A percentile compares a stretch with the other conserved stretches of the same genome.
Conservation (phyloP, 2,113 vertebrate genomes). For the Girardinichthys multiradiatus region DNA sequence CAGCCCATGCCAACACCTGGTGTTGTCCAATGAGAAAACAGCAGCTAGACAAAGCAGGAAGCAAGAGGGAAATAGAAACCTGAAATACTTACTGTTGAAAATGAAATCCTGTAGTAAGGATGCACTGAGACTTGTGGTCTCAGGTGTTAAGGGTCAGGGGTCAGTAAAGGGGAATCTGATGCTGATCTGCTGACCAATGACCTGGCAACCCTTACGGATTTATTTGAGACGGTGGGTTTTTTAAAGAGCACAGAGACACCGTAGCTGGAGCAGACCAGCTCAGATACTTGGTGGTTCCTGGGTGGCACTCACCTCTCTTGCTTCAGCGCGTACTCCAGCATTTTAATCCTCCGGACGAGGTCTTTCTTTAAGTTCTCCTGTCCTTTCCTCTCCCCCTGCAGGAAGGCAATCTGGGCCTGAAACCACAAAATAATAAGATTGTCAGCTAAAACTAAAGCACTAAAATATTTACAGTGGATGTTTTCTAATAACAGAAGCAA, state of each 20-base stretch:
- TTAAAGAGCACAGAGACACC: slow-evolving; percentile 7
- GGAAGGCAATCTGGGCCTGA: slow-evolving; percentile 82
- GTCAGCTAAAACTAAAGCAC: slow-evolving; percentile 29
- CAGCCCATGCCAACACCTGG: no score
- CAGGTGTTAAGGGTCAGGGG: no score
- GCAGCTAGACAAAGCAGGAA: not conserved
- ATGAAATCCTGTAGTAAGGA: not conserved
- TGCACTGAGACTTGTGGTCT: not conserved
- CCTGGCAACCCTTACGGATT: not conserved
- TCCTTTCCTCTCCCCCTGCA: slow-evolving; percentile 83
- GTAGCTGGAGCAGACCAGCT: slow-evolving; percentile 16
- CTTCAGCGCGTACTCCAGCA: slow-evolving; percentile 83
- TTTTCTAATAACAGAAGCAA: slow-evolving; percentile 53
- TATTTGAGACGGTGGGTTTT: not conserved
- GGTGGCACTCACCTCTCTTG: slow-evolving; percentile 78
- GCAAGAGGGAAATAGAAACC: not conserved
- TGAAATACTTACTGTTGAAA: not conserved
- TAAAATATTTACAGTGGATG: slow-evolving; percentile 4
- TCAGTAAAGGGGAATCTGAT: not conserved
- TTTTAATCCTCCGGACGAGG: slow-evolving; percentile 83
- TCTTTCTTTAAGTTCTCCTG: slow-evolving; percentile 85
- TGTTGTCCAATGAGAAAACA: not conserved
- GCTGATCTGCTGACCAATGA: not conserved
- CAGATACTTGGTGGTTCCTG: slow-evolving; percentile 40
- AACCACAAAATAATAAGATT: slow-evolving; percentile 51